Conservation (phyloP, 92 coral and sea anemone species). For the Porites cylindrica region DNA sequence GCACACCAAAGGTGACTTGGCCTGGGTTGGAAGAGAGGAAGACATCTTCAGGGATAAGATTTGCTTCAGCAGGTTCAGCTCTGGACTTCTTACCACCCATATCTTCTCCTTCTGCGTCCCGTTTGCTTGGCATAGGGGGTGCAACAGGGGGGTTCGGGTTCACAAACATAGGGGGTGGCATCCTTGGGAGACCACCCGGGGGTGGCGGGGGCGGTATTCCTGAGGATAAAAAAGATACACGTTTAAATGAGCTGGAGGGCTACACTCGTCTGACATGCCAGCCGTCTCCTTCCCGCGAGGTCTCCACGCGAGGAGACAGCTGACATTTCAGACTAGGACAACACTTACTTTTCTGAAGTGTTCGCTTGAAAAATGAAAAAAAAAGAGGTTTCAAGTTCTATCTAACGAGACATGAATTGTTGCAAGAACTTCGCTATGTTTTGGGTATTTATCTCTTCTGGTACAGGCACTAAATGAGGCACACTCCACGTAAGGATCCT, state of each 20-base stretch:
- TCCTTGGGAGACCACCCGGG: slow-evolving; percentile 78
- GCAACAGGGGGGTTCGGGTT: slow-evolving; percentile 90
- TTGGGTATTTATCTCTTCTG: too few species aligned
- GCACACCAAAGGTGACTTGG: slow-evolving; percentile 92
- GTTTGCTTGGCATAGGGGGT: slow-evolving; percentile 73
- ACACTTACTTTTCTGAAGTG: too few species aligned
- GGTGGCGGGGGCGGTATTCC: slow-evolving; percentile 85
- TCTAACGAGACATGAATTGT: too few species aligned
- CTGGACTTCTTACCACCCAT: slow-evolving; percentile 84
- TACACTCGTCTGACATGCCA: too few species aligned
- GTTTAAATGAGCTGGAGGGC: not conserved
- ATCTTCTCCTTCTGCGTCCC: slow-evolving; percentile 82
- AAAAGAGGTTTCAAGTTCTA: too few species aligned
- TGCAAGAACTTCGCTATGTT: too few species aligned
- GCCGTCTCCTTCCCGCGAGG: too few species aligned
- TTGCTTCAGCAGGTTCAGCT: slow-evolving; percentile 90
- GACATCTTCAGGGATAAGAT: slow-evolving; percentile 91
- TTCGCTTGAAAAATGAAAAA: too few species aligned
- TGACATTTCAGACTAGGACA: too few species aligned
- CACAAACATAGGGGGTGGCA: slow-evolving; percentile 88
- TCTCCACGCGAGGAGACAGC: too few species aligned
- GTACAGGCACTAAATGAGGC: too few species aligned
- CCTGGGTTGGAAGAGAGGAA: slow-evolving; percentile 80
- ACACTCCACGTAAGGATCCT: too few species aligned
- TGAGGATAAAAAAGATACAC: not conserved